Evolutionary conservation across 2,888 invertebrate genomes (phyloP).

Genomic region (Eledone cirrhosa): DNA sequence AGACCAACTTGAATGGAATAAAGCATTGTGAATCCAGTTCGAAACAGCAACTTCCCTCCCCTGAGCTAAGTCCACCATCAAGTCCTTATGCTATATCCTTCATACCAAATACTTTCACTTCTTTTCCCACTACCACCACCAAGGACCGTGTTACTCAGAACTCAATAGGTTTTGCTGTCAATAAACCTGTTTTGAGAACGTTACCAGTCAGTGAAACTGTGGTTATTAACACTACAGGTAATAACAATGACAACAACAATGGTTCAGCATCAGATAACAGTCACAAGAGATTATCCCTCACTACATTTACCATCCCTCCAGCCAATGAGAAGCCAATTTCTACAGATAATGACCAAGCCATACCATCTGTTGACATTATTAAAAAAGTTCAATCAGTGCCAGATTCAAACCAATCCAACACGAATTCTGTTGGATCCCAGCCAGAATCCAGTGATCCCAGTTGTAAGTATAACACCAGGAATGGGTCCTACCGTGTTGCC

Average conservation of each 20-base stretch:
- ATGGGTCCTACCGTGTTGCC: conserved; percentile 42
- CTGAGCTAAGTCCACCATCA: no score
- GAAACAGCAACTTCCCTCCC: no score
- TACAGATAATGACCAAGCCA: not conserved
- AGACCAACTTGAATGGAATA: no score
- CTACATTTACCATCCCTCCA: not conserved
- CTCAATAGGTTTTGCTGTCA: not conserved
- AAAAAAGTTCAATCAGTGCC: no score
- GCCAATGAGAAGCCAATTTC: not conserved
- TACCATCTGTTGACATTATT: no score
- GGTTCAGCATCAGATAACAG: not conserved
- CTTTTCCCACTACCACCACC: no score
- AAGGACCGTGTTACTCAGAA: no score
- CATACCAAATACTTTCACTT: no score
- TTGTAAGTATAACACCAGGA: conserved; percentile 15
- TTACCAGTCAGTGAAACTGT: not conserved
- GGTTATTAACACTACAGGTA: not conserved
- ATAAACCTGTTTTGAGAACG: conserved; percentile 7
- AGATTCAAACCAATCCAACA: not conserved
- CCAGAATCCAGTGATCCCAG: not conserved
- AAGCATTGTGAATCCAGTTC: no score
- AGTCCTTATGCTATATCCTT: no score
- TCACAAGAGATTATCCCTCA: not conserved
- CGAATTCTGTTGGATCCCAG: not conserved
- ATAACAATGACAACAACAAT: not conserved